Evolutionary conservation across 2,888 invertebrate species (phyloP).

Genomic region (Liopterus haemorrhoidalis): DNA sequence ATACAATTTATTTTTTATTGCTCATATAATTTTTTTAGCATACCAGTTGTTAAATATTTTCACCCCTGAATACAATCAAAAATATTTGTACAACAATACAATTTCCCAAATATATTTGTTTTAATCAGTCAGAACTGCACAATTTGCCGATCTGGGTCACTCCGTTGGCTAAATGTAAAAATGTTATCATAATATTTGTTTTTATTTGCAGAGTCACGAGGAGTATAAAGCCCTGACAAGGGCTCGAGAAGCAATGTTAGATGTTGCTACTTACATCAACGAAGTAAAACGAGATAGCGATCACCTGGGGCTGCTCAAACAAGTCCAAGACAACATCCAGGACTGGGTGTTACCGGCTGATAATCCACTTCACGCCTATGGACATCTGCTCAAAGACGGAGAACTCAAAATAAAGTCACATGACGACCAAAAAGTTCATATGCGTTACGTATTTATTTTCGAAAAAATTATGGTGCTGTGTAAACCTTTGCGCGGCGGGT

Average conservation of each 20-base stretch:
- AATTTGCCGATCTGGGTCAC: no score
- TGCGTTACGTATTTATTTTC: slow-evolving; percentile 93
- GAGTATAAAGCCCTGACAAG: slow-evolving; percentile 76
- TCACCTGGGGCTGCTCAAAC: slow-evolving; percentile 79
- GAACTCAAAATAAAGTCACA: slow-evolving; percentile 89
- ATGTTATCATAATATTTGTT: slow-evolving; percentile 14
- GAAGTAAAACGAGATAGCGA: slow-evolving; percentile 97
- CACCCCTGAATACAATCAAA: no score
- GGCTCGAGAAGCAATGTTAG: slow-evolving; percentile 93
- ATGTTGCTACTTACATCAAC: slow-evolving; percentile 94
- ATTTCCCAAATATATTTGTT: background rate
- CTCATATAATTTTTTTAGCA: no score
- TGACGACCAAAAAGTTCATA: slow-evolving; percentile 77
- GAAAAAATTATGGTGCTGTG: slow-evolving; percentile 95
- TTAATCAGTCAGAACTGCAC: no score
- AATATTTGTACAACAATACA: background rate
- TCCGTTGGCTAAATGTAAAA: no score
- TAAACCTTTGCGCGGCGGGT: slow-evolving; percentile 78
- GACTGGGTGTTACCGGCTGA: slow-evolving; percentile 77
- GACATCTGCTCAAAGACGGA: slow-evolving; percentile 86
- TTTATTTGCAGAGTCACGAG: slow-evolving; percentile 61
- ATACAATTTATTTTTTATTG: no score
- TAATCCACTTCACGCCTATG: slow-evolving; percentile 80
- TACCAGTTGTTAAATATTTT: no score
- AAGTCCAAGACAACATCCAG: slow-evolving; percentile 82